Conservation (phyloP, 2,888 invertebrate species). For the Euplagia quadripunctaria region DNA sequence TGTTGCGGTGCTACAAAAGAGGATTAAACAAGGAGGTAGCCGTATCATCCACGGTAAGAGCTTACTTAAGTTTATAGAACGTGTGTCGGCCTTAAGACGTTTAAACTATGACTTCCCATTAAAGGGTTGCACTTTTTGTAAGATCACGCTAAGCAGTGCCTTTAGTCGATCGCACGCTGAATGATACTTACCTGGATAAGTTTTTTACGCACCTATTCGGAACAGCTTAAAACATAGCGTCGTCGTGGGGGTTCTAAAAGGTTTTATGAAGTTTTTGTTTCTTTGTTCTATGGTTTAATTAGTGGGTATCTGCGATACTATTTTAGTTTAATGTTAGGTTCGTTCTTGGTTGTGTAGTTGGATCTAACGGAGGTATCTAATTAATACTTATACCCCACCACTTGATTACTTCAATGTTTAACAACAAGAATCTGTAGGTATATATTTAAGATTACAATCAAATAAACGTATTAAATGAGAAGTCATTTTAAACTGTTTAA, state of each 20-base stretch:
- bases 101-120: slow-evolving; percentile 82
- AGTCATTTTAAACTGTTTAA: too few species aligned
- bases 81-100: slow-evolving; percentile 79
- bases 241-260: slow-evolving; percentile 84
- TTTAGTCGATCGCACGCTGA: slow-evolving; percentile 74
- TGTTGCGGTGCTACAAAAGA: slow-evolving; percentile 79
- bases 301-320: slow-evolving; percentile 74
- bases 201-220: slow-evolving; percentile 72
- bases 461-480: too few species aligned
- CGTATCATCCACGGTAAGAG: slow-evolving; percentile 82
- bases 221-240: slow-evolving; percentile 62
- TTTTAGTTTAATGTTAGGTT: slow-evolving; percentile 63
- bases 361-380: slow-evolving; percentile 47
- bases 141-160: slow-evolving; percentile 76
- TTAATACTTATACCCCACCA: slow-evolving; percentile 35
- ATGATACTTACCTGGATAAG: slow-evolving; percentile 69
- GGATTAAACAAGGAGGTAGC: slow-evolving; percentile 82
- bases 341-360: slow-evolving; percentile 28
- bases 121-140: slow-evolving; percentile 86
- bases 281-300: slow-evolving; percentile 80
- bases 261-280: slow-evolving; percentile 75
- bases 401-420: background rate
- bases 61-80: slow-evolving; percentile 85
- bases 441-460: too few species aligned
- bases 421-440: too few species aligned